Conservation (phyloP, 2,888 invertebrate genomes). For the Keiferia lycopersicella region DNA sequence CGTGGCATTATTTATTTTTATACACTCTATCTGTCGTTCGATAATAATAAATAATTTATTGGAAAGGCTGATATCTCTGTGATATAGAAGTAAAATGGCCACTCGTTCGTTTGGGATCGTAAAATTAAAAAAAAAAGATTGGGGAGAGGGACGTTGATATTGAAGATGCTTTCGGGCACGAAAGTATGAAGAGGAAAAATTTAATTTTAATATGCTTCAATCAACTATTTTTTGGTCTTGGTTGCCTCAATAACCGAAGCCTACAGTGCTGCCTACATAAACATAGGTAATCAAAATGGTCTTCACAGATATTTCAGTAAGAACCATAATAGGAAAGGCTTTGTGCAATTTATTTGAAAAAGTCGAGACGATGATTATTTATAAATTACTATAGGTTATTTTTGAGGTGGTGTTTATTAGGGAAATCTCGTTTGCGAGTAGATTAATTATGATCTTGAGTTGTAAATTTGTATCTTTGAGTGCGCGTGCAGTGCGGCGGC, state of each 20-base stretch:
- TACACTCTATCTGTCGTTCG: slow-evolving; percentile 56
- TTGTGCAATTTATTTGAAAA: no score
- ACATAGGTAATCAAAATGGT: no score
- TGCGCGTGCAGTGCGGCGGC: slow-evolving; percentile 41
- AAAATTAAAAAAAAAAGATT: slow-evolving; percentile 32
- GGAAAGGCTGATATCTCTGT: slow-evolving; percentile 51
- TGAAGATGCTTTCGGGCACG: neutral
- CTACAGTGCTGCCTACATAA: no score
- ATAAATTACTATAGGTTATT: neutral
- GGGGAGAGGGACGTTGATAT: neutral
- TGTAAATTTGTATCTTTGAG: slow-evolving; percentile 41
- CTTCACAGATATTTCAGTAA: no score
- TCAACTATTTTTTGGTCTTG: no score
- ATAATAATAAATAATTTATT: slow-evolving; percentile 64
- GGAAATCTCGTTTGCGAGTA: slow-evolving; percentile 33
- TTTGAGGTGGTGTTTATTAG: slow-evolving; percentile 24
- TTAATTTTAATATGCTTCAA: no score
- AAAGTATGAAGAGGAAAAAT: neutral
- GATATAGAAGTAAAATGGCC: slow-evolving; percentile 41
- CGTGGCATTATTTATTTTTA: slow-evolving; percentile 58
- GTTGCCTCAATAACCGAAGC: no score
- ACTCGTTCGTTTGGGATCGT: slow-evolving; percentile 40
- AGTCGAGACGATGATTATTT: no score
- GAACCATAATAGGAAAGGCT: no score
- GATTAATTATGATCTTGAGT: slow-evolving; percentile 42